These are phyloP conservation scores for Anniella stebbinsi DNA, from an alignment of 2,797 vertebrate species.

Conservation along the genomic window DNA sequence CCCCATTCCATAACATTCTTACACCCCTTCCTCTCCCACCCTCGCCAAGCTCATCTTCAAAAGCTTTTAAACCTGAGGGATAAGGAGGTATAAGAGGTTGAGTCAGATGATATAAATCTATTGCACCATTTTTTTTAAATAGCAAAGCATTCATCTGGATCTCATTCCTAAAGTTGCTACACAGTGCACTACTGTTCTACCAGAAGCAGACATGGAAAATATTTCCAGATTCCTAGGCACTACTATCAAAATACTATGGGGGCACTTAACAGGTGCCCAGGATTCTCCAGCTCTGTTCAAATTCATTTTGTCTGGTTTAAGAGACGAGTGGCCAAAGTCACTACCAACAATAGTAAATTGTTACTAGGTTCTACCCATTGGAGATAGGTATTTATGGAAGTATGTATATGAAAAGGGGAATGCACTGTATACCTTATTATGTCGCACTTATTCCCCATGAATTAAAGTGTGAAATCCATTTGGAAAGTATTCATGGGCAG, in stretches of 20 bases:
- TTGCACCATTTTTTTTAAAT: conserved; percentile 36
- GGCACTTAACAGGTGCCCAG: background rate
- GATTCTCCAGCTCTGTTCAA: background rate
- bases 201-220: conserved; percentile 3
- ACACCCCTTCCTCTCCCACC: conserved; percentile 42
- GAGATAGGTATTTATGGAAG: background rate
- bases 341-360: background rate
- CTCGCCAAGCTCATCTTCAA: conserved; percentile 49
- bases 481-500: conserved; percentile 40
- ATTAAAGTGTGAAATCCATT: conserved; percentile 48
- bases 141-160: background rate
- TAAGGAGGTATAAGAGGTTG: conserved; percentile 33
- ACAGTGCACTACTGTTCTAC: background rate
- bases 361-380: background rate
- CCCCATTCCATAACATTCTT: conserved; percentile 63
- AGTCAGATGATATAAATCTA: conserved; percentile 34
- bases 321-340: background rate
- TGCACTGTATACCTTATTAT: background rate
- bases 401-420: background rate
- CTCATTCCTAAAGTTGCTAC: conserved; percentile 39
- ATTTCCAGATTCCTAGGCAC: background rate
- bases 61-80: conserved; percentile 42
- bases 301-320: background rate
- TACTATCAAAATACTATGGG: background rate
- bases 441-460: rapidly evolving